phyloP scores from a whole-genome alignment of 2,888 invertebrate species.

The Drosophila ustulata region DNA sequence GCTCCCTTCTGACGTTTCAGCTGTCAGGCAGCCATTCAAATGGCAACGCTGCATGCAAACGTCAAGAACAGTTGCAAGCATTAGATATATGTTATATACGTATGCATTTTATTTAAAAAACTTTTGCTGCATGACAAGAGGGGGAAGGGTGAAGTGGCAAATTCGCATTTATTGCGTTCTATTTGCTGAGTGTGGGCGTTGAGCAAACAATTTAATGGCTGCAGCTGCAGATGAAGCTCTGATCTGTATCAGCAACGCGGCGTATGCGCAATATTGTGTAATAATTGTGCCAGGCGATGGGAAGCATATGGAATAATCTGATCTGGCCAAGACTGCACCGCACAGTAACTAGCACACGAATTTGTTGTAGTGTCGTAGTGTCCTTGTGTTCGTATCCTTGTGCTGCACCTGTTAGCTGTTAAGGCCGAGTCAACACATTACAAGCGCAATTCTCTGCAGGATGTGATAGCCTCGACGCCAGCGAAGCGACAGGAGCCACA shows the following conservation, averaged over 20 bases:
- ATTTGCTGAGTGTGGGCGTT: slow-evolving; percentile 49
- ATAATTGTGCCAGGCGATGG: not conserved
- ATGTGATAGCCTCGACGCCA: slow-evolving; percentile 57
- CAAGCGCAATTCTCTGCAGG: slow-evolving; percentile 63
- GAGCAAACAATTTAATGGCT: slow-evolving; percentile 43
- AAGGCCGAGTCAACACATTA: slow-evolving; percentile 27
- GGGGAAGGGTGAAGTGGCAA: not conserved
- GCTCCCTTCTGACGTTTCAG: slow-evolving; percentile 34
- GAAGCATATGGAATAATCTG: slow-evolving; percentile 6
- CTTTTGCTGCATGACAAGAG: not conserved
- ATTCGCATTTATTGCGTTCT: slow-evolving; percentile 36
- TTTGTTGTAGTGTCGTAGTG: slow-evolving; percentile 48
- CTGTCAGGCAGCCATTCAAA: slow-evolving; percentile 75
- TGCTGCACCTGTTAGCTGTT: slow-evolving; percentile 33
- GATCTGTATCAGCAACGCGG: slow-evolving; percentile 30
- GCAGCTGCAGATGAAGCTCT: slow-evolving; percentile 16
- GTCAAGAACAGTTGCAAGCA: slow-evolving; percentile 65
- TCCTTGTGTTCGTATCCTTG: slow-evolving; percentile 40
- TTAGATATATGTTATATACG: slow-evolving; percentile 47
- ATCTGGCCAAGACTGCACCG: slow-evolving; percentile 26
- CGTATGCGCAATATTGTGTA: slow-evolving; percentile 41
- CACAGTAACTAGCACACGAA: slow-evolving; percentile 12
- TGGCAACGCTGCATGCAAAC: slow-evolving; percentile 81
- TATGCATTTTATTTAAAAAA: not conserved
- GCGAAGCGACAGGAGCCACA: slow-evolving; percentile 10